A percentile compares a stretch with the other conserved stretches of the same genome.
phyloP scores from a whole-genome alignment of 1,140 invertebrate genomes.

The Samia ricini region DNA sequence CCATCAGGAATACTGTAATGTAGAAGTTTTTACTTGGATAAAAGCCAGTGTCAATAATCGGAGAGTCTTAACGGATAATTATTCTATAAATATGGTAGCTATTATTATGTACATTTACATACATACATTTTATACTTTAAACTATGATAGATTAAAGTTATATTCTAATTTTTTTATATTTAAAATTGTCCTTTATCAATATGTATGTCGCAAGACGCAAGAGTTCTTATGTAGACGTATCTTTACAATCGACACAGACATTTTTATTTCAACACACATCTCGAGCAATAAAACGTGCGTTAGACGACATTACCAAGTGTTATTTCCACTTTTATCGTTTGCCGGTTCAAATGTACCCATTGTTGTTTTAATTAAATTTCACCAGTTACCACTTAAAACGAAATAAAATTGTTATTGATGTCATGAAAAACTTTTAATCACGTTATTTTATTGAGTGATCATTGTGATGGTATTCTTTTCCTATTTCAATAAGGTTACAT shows the following conservation, averaged over 20 bases:
- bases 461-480: not conserved
- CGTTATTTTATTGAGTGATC: constrained; percentile 8
- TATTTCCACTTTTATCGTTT: constrained; percentile 25
- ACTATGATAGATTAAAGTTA: no score
- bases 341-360: constrained; percentile 16
- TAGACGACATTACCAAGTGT: constrained; percentile 25
- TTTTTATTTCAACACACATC: constrained; percentile 13
- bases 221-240: not conserved
- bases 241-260: constrained; percentile 1
- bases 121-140: no score
- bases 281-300: constrained; percentile 22
- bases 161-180: no score
- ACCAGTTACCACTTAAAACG: constrained; percentile 28
- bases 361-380: constrained; percentile 26
- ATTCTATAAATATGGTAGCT: no score
- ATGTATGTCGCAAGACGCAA: no score
- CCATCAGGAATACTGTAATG: no score
- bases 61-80: no score
- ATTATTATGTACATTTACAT: no score
- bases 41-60: no score
- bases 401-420: constrained; percentile 26
- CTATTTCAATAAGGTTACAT: not conserved
- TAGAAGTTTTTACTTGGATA: no score
- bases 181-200: no score
- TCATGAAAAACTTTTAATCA: not conserved